Evolutionary conservation across 2,797 vertebrate genomes (phyloP).

Genomic region (Sebastes kiyomatsui): DNA sequence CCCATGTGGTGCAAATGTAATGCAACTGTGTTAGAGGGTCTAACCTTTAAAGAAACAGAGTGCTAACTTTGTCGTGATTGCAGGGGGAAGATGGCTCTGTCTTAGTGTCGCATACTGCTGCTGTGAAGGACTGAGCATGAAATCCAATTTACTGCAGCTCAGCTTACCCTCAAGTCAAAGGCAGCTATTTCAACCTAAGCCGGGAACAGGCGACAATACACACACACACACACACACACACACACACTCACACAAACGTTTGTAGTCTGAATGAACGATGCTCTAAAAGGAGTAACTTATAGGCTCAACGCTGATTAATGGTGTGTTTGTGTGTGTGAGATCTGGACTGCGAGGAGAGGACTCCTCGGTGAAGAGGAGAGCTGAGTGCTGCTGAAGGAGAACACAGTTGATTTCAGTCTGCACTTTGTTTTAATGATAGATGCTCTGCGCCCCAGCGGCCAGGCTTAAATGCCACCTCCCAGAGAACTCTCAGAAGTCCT

Average conservation of each 20-base stretch:
- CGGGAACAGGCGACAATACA: slow-evolving; percentile 30
- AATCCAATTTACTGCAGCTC: slow-evolving; percentile 80
- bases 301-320: slow-evolving; percentile 45
- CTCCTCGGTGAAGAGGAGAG: slow-evolving; percentile 21
- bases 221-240: slow-evolving; percentile 16
- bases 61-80: slow-evolving; percentile 56
- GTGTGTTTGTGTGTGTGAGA: slow-evolving; percentile 44
- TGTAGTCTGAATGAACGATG: slow-evolving; percentile 44
- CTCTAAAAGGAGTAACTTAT: slow-evolving; percentile 35
- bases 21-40: slow-evolving; percentile 11
- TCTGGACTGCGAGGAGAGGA: slow-evolving; percentile 33
- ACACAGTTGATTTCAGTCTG: slow-evolving; percentile 57
- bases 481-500: slow-evolving; percentile 59
- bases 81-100: slow-evolving; percentile 55
- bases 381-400: slow-evolving; percentile 41
- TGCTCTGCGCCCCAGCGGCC: slow-evolving; percentile 67
- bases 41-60: slow-evolving; percentile 42
- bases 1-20: not conserved
- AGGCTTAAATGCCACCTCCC: slow-evolving; percentile 64
- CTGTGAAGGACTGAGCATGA: slow-evolving; percentile 75
- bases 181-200: slow-evolving; percentile 66
- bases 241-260: slow-evolving; percentile 20
- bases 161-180: slow-evolving; percentile 75
- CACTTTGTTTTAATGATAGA: slow-evolving; percentile 79
- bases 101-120: slow-evolving; percentile 66